phyloP scores from a whole-genome alignment of 2,888 invertebrate genomes.

The Chrysomela aeneicollis region DNA sequence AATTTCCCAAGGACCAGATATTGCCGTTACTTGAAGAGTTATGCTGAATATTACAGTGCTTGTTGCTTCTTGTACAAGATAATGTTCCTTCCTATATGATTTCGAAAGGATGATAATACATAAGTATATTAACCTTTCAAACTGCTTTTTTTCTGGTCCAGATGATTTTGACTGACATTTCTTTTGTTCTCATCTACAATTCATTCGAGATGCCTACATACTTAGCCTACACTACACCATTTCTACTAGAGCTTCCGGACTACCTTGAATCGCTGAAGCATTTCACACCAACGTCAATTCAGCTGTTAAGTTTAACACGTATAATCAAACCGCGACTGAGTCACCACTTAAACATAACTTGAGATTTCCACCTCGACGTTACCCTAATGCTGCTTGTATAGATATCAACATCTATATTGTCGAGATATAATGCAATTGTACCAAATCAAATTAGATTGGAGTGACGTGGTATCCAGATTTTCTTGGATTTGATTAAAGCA shows the following conservation, averaged over 20 bases:
- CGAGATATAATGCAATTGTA: background rate
- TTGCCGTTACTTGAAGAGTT: no score
- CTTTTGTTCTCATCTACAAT: no score
- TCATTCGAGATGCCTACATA: background rate
- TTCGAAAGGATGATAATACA: no score
- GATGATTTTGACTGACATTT: no score
- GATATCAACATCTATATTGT: constrained; percentile 23
- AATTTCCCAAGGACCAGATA: no score
- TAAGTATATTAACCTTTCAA: no score
- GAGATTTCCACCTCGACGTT: constrained; percentile 26
- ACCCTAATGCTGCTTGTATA: constrained; percentile 8
- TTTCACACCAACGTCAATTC: constrained; percentile 42
- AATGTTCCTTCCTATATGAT: no score
- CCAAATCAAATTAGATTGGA: background rate
- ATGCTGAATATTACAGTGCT: no score
- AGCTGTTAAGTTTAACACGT: constrained; percentile 44
- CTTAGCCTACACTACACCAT: background rate
- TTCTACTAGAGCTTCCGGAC: background rate
- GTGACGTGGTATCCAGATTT: background rate
- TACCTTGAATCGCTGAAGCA: background rate
- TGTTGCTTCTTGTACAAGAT: no score
- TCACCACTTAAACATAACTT: constrained; percentile 27
- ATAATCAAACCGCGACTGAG: constrained; percentile 43
- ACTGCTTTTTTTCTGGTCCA: no score
- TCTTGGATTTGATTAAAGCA: no score